Base-by-base conservation (phyloP, 2,797 vertebrate species). In the Pangasius krempfi region DNA sequence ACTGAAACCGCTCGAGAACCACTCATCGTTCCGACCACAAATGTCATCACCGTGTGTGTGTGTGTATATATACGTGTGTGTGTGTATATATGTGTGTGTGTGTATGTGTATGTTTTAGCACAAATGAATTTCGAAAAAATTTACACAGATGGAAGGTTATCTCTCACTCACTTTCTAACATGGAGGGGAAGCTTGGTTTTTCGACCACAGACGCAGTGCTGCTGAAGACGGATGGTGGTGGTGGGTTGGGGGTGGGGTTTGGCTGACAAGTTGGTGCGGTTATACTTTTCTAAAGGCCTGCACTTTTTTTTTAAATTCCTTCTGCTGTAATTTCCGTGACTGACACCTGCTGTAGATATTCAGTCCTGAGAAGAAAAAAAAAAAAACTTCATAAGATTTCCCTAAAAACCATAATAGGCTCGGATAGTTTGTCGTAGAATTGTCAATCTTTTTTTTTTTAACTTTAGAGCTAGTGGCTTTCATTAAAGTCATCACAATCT, bases 401-500 rank as follows among this genome's bases (percentile, higher is more conserved):
- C 56, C 30, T 89, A 86, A 82, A 86, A 75, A 86, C 66, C 58
- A 87, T 89, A 84, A 89, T 87, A 78, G 88, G 40, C 58, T 54
- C 30, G n/a, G n/a, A 72, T 89, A 62, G 84, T 81, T 86, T 62
- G 52, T 56, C 12, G 16, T 76, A 33, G 60, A 52, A 83, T 86
- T 86, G 78, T 89, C 85, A 86, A 83, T 89, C 78, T 68, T 44
- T 66, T 44, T 37, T 18, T 37, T 82, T 68, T 58, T 78, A 79
- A 58, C 72, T 84, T 88, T 68, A 83, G 70, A 60, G 89, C 89
- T 2, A 68, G 90, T 90, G 91, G 60, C 91, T 95, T 95, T 95
- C 94, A 95, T 95, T 93, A 92, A 89, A 88, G 92, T 88, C 89
- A 89, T 94, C 93, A 94, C 93, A 94, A 93, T 91, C 88, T 93